Percentiles rank a stretch among this genome's conserved stretches.
Conservation (phyloP, 2,888 invertebrate species). For the Pterostichus madidus region DNA sequence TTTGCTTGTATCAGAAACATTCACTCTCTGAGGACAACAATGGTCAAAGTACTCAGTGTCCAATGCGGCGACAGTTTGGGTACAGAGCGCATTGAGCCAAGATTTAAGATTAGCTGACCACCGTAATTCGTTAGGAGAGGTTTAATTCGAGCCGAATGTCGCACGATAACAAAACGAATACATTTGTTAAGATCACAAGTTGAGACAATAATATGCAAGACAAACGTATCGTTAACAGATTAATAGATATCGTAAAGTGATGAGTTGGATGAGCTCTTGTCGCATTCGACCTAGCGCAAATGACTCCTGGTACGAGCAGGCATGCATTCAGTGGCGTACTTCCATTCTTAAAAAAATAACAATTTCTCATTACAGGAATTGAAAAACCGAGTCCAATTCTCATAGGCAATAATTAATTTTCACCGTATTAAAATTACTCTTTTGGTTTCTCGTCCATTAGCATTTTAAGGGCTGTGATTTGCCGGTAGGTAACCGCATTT, state of each 20-base stretch:
- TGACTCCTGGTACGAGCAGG: conserved; percentile 17
- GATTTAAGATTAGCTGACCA: conserved; percentile 28
- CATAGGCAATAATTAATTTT: no score
- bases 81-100: neutral
- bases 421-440: no score
- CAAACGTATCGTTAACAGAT: conserved; percentile 63
- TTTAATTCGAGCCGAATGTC: neutral
- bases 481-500: no score
- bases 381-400: no score
- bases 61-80: neutral
- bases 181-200: conserved; percentile 51
- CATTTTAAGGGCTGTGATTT: no score
- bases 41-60: neutral
- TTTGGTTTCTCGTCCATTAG: no score
- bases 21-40: conserved; percentile 22
- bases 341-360: neutral
- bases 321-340: conserved; percentile 1
- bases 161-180: conserved; percentile 44
- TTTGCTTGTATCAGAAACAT: conserved; percentile 26
- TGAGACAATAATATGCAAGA: conserved; percentile 60
- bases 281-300: neutral
- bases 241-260: conserved; percentile 64
- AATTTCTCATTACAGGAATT: no score
- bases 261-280: conserved; percentile 44
- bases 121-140: conserved; percentile 31